Evolutionary conservation across 1,140 invertebrate species (phyloP).

Genomic region (Orius insidiosus): DNA sequence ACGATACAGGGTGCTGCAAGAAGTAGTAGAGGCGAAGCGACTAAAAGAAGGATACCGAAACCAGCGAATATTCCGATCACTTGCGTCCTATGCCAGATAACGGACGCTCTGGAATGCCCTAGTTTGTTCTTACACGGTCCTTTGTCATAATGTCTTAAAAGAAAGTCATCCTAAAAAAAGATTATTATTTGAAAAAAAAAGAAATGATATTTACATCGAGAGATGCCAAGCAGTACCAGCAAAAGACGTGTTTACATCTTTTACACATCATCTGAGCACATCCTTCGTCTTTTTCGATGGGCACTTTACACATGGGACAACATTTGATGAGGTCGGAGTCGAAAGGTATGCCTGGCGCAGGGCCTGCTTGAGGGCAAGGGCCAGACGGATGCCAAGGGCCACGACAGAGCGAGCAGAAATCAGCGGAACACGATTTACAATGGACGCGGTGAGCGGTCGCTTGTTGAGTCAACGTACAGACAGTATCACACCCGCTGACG

Average conservation of each 20-base stretch:
- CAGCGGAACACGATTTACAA: conserved; percentile 21
- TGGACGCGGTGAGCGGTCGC: conserved; percentile 10
- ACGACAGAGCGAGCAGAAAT: conserved; percentile 36
- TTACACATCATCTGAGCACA: conserved; percentile 99
- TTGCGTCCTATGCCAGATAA: conserved; percentile 93
- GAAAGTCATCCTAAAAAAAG: conserved; percentile 78
- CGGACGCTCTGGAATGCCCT: conserved; percentile 86
- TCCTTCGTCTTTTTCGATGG: conserved; percentile 92
- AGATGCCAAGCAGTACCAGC: conserved; percentile 93
- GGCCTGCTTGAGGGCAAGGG: conserved; percentile 20
- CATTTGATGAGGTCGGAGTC: conserved; percentile 86
- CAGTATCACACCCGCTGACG: conserved; percentile 84
- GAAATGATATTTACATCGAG: conserved; percentile 69
- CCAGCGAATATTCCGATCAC: conserved; percentile 91
- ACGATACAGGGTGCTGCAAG: conserved; percentile 89
- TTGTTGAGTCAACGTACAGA: conserved; percentile 54
- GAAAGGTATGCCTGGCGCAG: conserved; percentile 36
- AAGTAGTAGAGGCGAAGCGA: conserved; percentile 81
- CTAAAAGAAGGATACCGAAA: conserved; percentile 76
- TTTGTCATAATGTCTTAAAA: conserved; percentile 90
- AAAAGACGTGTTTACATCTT: conserved; percentile 94
- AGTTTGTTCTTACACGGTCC: conserved; percentile 95
- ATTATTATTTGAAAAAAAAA: conserved; percentile 58
- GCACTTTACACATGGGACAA: conserved; percentile 89
- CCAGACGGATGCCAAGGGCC: conserved; percentile 28